phyloP scores from a whole-genome alignment of 2,888 invertebrate species.

The Heliconius ethilla region DNA sequence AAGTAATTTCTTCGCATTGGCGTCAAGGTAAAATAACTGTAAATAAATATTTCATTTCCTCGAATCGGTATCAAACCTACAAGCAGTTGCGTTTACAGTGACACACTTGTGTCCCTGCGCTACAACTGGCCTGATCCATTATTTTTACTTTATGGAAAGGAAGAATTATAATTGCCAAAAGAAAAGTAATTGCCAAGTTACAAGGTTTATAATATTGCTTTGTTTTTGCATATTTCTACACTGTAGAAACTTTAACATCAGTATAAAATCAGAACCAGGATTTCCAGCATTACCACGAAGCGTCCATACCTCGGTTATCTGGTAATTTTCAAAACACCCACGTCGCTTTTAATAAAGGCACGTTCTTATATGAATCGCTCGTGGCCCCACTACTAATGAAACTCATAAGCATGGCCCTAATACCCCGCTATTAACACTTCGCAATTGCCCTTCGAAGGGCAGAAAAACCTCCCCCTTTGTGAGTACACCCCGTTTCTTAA shows the following conservation, averaged over 20 bases:
- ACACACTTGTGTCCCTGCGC: no score
- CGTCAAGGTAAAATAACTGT: no score
- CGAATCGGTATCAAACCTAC: no score
- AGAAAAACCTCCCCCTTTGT: slow-evolving; percentile 65
- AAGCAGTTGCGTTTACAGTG: no score
- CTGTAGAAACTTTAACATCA: background rate
- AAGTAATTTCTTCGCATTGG: no score
- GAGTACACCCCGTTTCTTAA: slow-evolving; percentile 57
- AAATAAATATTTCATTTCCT: no score
- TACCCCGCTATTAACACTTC: slow-evolving; percentile 73
- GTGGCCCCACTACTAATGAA: slow-evolving; percentile 75
- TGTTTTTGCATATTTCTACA: background rate
- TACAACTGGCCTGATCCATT: no score
- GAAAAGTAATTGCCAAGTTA: background rate
- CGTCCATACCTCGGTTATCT: slow-evolving; percentile 44
- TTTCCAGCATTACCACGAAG: slow-evolving; percentile 31
- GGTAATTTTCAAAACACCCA: slow-evolving; percentile 75
- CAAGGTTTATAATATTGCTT: no score
- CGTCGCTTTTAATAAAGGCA: slow-evolving; percentile 75
- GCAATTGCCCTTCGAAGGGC: slow-evolving; percentile 67
- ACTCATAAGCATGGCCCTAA: slow-evolving; percentile 77
- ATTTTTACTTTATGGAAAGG: no score
- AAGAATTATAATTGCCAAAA: no score
- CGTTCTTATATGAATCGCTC: slow-evolving; percentile 76
- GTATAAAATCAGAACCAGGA: slow-evolving; percentile 29